Evolutionary conservation across 2,113 vertebrate genomes (phyloP).

Genomic region (Trogon surrucura): DNA sequence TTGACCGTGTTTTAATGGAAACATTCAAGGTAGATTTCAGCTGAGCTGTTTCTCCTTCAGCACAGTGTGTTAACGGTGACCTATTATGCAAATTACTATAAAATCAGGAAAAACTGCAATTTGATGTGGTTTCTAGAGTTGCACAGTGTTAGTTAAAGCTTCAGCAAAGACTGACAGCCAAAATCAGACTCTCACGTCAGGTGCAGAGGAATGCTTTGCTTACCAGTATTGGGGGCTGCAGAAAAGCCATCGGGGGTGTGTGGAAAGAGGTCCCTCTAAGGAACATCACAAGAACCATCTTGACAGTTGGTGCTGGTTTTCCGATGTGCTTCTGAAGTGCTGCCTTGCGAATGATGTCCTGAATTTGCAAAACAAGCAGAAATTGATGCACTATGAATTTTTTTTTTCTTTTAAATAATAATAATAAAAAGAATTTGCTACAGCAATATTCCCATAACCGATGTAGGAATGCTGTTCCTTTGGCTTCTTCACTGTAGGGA

Average conservation of each 20-base stretch:
- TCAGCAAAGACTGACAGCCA: conserved; percentile 8
- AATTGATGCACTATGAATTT: neutral
- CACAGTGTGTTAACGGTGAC: conserved; percentile 29
- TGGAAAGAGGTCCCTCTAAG: accelerated
- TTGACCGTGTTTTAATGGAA: conserved; percentile 24
- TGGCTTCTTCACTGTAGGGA: conserved; percentile 46
- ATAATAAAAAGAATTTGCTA: neutral
- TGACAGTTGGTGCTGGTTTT: neutral
- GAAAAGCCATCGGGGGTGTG: neutral
- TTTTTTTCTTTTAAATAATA: neutral
- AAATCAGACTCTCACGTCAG: neutral
- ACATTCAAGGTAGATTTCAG: conserved; percentile 30
- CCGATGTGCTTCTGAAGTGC: neutral
- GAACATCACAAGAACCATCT: neutral
- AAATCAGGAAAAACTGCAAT: conserved; percentile 65
- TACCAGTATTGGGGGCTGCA: neutral
- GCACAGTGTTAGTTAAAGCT: conserved; percentile 19
- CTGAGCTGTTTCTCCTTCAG: conserved; percentile 48
- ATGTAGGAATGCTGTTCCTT: neutral
- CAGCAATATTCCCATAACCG: neutral
- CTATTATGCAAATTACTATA: conserved; percentile 61
- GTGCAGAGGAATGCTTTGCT: neutral
- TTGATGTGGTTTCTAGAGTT: conserved; percentile 55
- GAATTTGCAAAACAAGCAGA: neutral
- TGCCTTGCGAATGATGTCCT: neutral